phyloP scores from a whole-genome alignment of 2,888 invertebrate genomes.

The Melanophora roralis region DNA sequence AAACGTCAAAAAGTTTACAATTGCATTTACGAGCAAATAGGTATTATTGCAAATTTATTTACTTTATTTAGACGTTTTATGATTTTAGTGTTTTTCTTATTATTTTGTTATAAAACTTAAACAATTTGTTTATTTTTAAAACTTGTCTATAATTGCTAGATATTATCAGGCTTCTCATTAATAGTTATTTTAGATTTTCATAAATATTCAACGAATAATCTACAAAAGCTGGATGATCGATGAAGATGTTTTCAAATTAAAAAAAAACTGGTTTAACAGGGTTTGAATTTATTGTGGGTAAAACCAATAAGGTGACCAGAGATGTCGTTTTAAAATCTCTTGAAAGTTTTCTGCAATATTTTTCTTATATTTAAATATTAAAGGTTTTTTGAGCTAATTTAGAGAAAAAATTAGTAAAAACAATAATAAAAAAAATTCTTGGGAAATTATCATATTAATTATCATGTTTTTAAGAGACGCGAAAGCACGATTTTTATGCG shows the following conservation, averaged over 20 bases:
- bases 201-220: neutral
- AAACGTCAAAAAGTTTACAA: conserved; percentile 9
- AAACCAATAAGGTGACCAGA: conserved; percentile 8
- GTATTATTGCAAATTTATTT: neutral
- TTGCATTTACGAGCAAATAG: conserved; percentile 15
- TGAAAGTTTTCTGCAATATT: neutral
- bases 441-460: conserved; percentile 33
- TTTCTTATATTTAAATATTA: neutral
- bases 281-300: neutral
- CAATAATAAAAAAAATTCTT: conserved; percentile 36
- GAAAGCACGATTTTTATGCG: conserved; percentile 15
- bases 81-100: neutral
- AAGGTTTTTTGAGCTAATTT: too few relatives aligned
- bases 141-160: too few relatives aligned
- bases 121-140: neutral
- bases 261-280: conserved; percentile 3
- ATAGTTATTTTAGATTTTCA: neutral
- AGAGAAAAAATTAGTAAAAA: neutral
- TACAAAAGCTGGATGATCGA: neutral
- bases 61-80: neutral
- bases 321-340: neutral
- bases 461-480: neutral
- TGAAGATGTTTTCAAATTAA: neutral
- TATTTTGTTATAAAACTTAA: neutral
- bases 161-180: too few relatives aligned